phyloP scores from a whole-genome alignment of 1,140 invertebrate species.

The Achatina immaculata region DNA sequence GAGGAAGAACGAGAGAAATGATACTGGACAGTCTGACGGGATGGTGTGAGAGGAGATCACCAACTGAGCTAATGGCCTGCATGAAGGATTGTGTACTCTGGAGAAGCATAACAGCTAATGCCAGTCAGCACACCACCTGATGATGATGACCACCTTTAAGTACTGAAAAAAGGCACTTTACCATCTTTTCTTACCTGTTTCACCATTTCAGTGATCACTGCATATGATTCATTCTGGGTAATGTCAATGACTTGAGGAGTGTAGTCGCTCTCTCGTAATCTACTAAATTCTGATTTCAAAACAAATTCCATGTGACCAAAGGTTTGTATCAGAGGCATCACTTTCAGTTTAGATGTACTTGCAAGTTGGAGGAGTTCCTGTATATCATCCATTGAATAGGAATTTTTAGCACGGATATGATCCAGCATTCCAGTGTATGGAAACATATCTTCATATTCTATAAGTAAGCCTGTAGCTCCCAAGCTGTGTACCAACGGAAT shows the following conservation, averaged over 20 bases:
- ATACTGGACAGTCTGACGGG: too few species aligned
- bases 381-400: constrained; percentile 74
- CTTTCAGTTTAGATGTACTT: constrained; percentile 78
- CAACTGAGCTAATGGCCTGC: too few species aligned
- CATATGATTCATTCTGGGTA: constrained; percentile 79
- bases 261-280: constrained; percentile 81
- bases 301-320: constrained; percentile 89
- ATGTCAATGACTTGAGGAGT: constrained; percentile 87
- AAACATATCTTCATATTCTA: constrained; percentile 99
- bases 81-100: too few species aligned
- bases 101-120: too few species aligned
- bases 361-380: constrained; percentile 76
- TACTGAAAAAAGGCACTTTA: too few species aligned
- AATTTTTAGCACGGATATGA: constrained; percentile 75
- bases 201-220: constrained; percentile 82
- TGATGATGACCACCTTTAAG: too few species aligned
- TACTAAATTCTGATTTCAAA: constrained; percentile 83
- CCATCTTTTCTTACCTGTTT: constrained; percentile 80
- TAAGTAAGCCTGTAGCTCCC: constrained; percentile 87
- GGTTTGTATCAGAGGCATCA: constrained; percentile 95
- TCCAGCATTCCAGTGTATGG: constrained; percentile 82
- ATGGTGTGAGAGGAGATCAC: too few species aligned
- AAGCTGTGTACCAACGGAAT: constrained; percentile 79
- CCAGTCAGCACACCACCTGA: too few species aligned
- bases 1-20: too few species aligned